These are phyloP conservation scores for Poecile atricapillus DNA, from an alignment of 2,113 vertebrate species.

Conservation along the genomic window DNA sequence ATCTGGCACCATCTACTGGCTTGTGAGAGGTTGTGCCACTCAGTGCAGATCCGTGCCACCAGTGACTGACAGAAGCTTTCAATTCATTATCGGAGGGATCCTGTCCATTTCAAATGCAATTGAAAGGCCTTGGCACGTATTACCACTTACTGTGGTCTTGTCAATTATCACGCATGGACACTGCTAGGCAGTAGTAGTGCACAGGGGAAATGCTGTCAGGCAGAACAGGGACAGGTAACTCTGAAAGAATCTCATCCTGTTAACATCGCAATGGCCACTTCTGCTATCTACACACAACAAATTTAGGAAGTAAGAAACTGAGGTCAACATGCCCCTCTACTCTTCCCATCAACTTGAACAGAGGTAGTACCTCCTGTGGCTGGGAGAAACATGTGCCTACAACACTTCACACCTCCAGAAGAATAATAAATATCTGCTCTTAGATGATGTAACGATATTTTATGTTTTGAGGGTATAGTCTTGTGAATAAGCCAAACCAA, in stretches of 20 bases:
- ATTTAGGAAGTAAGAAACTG: neutral
- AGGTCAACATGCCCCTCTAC: neutral
- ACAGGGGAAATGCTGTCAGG: neutral
- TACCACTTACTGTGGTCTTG: neutral
- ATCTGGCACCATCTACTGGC: conserved; percentile 52
- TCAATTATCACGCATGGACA: neutral
- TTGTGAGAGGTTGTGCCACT: neutral
- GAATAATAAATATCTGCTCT: neutral
- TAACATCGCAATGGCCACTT: neutral
- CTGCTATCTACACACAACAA: neutral
- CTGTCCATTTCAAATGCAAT: neutral
- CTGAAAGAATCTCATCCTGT: neutral
- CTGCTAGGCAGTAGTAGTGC: neutral
- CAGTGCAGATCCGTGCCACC: rapidly evolving
- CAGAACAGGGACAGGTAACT: neutral
- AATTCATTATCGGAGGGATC: neutral
- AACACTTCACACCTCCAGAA: neutral
- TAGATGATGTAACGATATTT: neutral
- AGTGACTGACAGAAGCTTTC: neutral
- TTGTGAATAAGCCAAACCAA: neutral
- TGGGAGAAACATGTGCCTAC: neutral
- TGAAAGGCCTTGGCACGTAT: neutral
- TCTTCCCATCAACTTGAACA: neutral
- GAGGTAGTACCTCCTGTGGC: neutral
- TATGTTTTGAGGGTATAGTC: neutral